A percentile compares a stretch with the other conserved stretches of the same genome.
These are phyloP conservation scores for Mus caroli DNA, from an alignment of 2,797 vertebrate species.

Conservation along the genomic window DNA sequence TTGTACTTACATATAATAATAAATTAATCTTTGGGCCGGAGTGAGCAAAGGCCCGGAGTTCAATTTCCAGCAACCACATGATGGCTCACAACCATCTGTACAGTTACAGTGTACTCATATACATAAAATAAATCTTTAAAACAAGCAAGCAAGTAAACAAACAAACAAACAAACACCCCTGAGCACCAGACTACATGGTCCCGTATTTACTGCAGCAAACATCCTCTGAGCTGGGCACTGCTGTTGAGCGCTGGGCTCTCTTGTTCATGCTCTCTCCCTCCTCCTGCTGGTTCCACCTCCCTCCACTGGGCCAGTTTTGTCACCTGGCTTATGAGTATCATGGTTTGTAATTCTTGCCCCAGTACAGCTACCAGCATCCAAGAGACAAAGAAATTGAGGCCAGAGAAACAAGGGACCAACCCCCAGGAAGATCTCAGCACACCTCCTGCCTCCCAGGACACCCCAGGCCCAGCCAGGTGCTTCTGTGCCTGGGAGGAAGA, in stretches of 20 bases:
- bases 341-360: neutral
- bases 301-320: neutral
- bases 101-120: no score
- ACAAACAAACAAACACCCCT: no score
- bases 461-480: neutral
- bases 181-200: neutral
- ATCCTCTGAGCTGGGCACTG: neutral
- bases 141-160: no score
- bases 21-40: no score
- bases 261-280: neutral
- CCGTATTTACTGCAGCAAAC: neutral
- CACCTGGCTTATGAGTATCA: accelerated
- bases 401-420: neutral
- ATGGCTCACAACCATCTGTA: no score
- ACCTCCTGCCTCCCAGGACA: neutral
- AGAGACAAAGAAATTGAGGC: neutral
- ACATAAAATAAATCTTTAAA: no score
- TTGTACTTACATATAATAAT: no score
- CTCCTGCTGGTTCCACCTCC: accelerated
- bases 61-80: no score
- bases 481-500: accelerated
- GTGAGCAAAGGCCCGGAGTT: no score
- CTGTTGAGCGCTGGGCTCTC: neutral
- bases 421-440: neutral
- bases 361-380: accelerated